Evolutionary conservation across 1,140 invertebrate species (phyloP), one percentile per base, ranked within the genome.

Genomic region (Sitophilus oryzae): DNA sequence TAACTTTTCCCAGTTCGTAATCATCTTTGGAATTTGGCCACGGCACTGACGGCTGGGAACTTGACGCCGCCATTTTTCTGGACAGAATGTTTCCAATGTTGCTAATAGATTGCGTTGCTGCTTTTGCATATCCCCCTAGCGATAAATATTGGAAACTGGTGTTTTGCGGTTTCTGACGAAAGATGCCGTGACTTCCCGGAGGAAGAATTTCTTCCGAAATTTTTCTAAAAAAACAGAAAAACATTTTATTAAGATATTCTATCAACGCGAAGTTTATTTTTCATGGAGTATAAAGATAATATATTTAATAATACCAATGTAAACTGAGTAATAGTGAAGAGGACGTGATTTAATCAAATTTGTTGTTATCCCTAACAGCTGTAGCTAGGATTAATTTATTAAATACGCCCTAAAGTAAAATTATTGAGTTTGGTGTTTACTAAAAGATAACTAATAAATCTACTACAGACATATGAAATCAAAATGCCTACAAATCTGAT

Each of bases 1-100:
- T 96, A 66, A 96, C 88, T 77, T 96, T 92, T 66, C 85, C 84
- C 52, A 97, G 77, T 74, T 95, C 92, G 76, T 96, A 97, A 70
- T 94, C 91, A 68, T 96, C 89, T 73, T 91, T 89, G 63, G 82
- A 84, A 76, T 93, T 96, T 50, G 93, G 86, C 93, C 93, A 96
- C 58, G 82, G 81, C 63, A 78, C 76, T 67, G 76, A 75, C 68
- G 74, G 73, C 62, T 71, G 76, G 68, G 76, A 77, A 67, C 77
- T 78, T 67, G 76, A 75, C 62, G 81, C 77, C 71, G 82, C 82
- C 83, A 86, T 85, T 79, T 85, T 85, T 74, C 77, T 78, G 62
- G 76, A 75, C 73, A 84, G 77, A 72, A 79, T 77, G 74, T 77
- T 79, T 61, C 77, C 52, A 36, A 79, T 77, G 74, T 77, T 79